Base-by-base conservation (phyloP, 2,113 vertebrate species). In the Triplophysa tibetana region DNA sequence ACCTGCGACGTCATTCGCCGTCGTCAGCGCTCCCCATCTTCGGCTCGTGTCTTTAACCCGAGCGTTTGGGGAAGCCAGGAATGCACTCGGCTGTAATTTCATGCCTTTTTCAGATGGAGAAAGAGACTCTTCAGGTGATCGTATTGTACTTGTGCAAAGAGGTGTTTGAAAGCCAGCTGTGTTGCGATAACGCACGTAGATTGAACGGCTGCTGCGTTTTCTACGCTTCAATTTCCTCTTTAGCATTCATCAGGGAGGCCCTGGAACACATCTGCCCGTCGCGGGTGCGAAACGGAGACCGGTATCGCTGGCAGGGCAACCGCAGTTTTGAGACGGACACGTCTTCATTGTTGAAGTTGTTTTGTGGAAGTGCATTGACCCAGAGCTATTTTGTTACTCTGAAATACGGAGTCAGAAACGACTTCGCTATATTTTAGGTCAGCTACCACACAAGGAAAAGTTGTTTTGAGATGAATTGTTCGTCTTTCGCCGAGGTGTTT, bases 1-100 rank as follows among this genome's bases (percentile, higher is more conserved):
- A 90, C 83, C 85, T 91, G 92, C 90, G 88, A 89, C 89, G 89
- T 91, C 91, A 92, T 86, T 88, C 79, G 88, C 85, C 82, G 80
- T 87, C 84, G 78, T 87, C 84, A 89, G 89, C 85, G 87, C 86
- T 89, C 88, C 86, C 88, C 87, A 60, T 66, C 72, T 76, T 62
- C 56, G 45, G 64, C 65, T 69, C 26, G 13, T 50, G 56, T 72
- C 67, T 81, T 81, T 63, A 75, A 75, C 56, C 56, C 29, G 48
- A 77, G 80, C 54, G n/a, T 68, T 68, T 61, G 29, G 80, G 73
- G 52, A 19, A 61, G 54, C 66, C 38, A 33, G 54, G 12, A 62
- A 68, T 61, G 41, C 79, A 76, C 50, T 73, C 77, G 60, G 70
- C 26, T 78, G 75, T 78, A 69, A 81, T 81, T 75, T 69, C 63